Base-by-base conservation (phyloP, 2,113 vertebrate species). In the Pedionomus torquatus region DNA sequence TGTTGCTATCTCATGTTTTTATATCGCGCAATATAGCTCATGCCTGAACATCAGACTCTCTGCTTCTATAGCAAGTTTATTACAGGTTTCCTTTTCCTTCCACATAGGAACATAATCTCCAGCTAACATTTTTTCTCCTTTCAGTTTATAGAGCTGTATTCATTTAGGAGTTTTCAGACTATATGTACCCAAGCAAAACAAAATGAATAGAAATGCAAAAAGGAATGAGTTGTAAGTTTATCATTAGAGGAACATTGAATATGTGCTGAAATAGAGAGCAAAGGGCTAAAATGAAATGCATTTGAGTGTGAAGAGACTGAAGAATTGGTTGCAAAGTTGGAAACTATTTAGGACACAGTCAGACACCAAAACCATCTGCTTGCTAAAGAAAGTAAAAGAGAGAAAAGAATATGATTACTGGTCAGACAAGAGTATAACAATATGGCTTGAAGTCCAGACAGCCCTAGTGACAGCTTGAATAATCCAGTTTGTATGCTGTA, bases 1-100 rank as follows among this genome's bases (percentile, higher is more conserved):
- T 95, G 93, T 93, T 11, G 65, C 78, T 94, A 93, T 94, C 70
- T 97, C 84, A 46, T 96, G 69, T 91, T 92, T 97, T 97, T 95
- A 89, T 95, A 94, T 91, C 61, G 84, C 41, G 68, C 21, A 96
- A 92, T 95, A 95, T 90, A 91, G 52, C 46, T 97, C 83, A 60
- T 72, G 94, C 84, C 90, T 74, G 81, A 89, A 93, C 77, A 95
- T 93, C 77, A 93, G 90, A 75, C 68, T 95, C 74, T 83, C 82
- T 70, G 70, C 76, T 87, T 92, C 39, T 81, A 17, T n/a, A 94
- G 76, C 87, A 90, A 93, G 75, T 96, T 97, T 95, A 84, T 85
- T 81, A 74, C 52, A 64, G 79, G 51, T 66, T 65, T 83, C 14
- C 33, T 86, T 87, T 93, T 86, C 86, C 74, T 90, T 82, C 65